Evolutionary conservation across 2,888 invertebrate species (phyloP), one percentile per base, ranked within the genome.

Genomic region (Rhogogaster chlorosoma): DNA sequence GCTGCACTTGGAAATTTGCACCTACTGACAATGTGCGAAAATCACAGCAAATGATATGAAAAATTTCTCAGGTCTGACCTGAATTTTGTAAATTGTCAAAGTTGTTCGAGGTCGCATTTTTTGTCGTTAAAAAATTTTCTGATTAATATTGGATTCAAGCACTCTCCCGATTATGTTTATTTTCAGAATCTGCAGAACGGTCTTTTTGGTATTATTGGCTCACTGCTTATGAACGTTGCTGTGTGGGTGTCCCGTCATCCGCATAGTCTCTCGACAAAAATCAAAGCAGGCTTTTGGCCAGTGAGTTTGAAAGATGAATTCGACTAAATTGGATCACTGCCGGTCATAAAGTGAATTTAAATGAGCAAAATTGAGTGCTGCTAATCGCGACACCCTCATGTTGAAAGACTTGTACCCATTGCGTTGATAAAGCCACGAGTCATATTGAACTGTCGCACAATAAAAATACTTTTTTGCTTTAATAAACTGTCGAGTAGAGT

Each of bases 291-390:
- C 70, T 32, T 70, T 70, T 70, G 70, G 22, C 67, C 29, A 32
- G 67, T 36, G 70, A 70, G 36, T 36, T 29, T 70, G 5, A 15
- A 70, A 36, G 32, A 36, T 61, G 70, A 70, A 32, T 70, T 36
- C 36, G 18, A 29, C 70, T 9, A 70, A 36, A 70, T 70, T 70
- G 70, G 18, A 22, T 70, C 15, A 70, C 6, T 18, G 36, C 32
- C n/a, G 61, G 61, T 61, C 61, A 70, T 70, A 18, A 70, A 70
- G 32, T 36, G 70, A 70, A 70, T 36, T 70, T 22, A 36, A 70
- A 36, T 7, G 53, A 53, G 53, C n/a, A 53, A 61, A 26, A 61
- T 61, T 61, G 32, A 70, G 32, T 70, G 36, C 70, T 70, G 32
- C 36, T 32, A 36, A 70, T 70, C 29, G 36, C 70, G 70, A 70